These are phyloP conservation scores for Syncerus caffer DNA, from an alignment of 2,797 vertebrate genomes.

Conservation along the genomic window DNA sequence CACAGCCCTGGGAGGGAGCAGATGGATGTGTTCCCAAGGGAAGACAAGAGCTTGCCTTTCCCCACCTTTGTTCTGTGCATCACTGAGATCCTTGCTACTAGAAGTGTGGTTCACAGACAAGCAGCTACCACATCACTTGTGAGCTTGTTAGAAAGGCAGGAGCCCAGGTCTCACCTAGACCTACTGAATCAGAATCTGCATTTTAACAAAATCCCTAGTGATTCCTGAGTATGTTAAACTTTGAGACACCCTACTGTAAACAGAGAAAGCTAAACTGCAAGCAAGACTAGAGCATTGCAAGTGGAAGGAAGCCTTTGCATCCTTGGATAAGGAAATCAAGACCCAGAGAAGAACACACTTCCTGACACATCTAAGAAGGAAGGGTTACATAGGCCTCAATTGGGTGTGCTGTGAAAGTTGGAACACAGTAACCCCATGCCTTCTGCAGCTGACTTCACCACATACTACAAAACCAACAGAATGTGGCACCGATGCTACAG, in stretches of 20 bases:
- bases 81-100: background rate
- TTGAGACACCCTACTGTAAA: background rate
- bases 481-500: rapidly evolving
- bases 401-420: background rate
- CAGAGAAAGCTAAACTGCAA: background rate
- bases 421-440: background rate
- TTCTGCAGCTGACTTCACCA: background rate
- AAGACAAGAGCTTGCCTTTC: background rate
- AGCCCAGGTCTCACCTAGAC: background rate
- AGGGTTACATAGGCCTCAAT: background rate
- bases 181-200: background rate
- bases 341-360: background rate
- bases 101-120: background rate
- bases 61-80: background rate
- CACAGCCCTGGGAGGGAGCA: background rate
- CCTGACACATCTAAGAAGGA: background rate
- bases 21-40: background rate
- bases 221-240: background rate
- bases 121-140: background rate
- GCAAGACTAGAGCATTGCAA: background rate
- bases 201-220: background rate
- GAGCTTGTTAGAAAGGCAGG: background rate
- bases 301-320: background rate
- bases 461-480: background rate
- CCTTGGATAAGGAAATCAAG: background rate